phyloP scores from a whole-genome alignment of 2,888 invertebrate species.

The Tromatobia lineatoria region DNA sequence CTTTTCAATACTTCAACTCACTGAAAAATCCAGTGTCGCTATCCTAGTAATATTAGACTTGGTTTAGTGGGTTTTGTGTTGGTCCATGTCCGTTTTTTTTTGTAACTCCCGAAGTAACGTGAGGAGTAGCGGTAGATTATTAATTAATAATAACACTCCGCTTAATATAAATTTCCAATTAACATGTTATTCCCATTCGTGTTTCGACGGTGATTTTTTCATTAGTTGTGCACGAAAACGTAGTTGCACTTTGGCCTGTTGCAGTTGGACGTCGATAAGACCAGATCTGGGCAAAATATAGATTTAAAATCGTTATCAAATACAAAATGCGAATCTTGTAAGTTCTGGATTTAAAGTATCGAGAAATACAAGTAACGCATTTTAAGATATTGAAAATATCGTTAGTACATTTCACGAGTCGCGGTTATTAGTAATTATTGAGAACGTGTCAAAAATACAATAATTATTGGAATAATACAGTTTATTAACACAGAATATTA shows the following conservation, averaged over 20 bases:
- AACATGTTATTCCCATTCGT: slow-evolving; percentile 59
- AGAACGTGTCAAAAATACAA: too few species aligned
- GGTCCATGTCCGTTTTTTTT: slow-evolving; percentile 56
- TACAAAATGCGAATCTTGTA: too few species aligned
- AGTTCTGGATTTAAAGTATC: too few species aligned
- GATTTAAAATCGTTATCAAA: too few species aligned
- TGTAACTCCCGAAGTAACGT: slow-evolving; percentile 54
- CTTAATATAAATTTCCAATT: slow-evolving; percentile 40
- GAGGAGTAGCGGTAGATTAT: slow-evolving; percentile 44
- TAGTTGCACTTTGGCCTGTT: not conserved
- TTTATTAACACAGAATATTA: too few species aligned
- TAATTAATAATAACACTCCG: slow-evolving; percentile 21
- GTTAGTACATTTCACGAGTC: too few species aligned
- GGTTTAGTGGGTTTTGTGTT: slow-evolving; percentile 61
- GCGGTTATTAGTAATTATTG: too few species aligned
- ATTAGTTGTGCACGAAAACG: slow-evolving; percentile 6
- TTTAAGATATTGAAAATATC: too few species aligned
- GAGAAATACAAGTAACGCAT: too few species aligned
- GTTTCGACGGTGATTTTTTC: slow-evolving; percentile 34
- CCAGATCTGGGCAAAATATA: too few species aligned
- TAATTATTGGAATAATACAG: too few species aligned
- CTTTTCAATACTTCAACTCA: slow-evolving; percentile 24
- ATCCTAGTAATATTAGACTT: slow-evolving; percentile 54
- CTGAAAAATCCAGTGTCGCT: slow-evolving; percentile 48
- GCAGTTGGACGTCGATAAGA: not conserved